phyloP scores from a whole-genome alignment of 1,140 invertebrate genomes.

The Daktulosphaira vitifoliae region DNA sequence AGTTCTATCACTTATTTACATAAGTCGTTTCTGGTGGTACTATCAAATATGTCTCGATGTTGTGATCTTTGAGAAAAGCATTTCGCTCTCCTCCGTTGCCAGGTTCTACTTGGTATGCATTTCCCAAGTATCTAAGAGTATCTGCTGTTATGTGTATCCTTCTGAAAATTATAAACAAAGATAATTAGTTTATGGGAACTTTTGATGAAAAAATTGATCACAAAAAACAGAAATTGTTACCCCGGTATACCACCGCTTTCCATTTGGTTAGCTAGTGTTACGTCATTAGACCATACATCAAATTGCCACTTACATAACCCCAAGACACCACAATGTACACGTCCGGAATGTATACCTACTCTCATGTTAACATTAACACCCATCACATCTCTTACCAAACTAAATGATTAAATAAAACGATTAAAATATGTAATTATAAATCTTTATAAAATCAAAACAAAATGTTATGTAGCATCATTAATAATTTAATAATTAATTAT shows the following conservation, averaged over 20 bases:
- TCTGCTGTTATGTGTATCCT: constrained; percentile 91
- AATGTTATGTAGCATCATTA: no score
- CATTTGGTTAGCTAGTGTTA: constrained; percentile 92
- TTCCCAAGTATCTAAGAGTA: constrained; percentile 72
- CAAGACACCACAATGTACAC: constrained; percentile 89
- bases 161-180: constrained; percentile 41
- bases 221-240: constrained; percentile 49
- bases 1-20: constrained; percentile 38
- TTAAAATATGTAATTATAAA: not conserved
- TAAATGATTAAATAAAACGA: constrained; percentile 41
- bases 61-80: constrained; percentile 78
- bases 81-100: constrained; percentile 76
- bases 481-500: no score
- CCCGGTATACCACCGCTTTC: constrained; percentile 89
- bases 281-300: constrained; percentile 94
- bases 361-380: constrained; percentile 89
- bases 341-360: constrained; percentile 87
- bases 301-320: constrained; percentile 85
- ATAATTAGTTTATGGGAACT: no score
- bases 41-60: constrained; percentile 88
- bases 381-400: constrained; percentile 78
- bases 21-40: constrained; percentile 55
- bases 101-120: constrained; percentile 82
- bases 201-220: no score
- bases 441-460: not conserved